phyloP scores from a whole-genome alignment of 2,888 invertebrate genomes.

The Mamestra brassicae region DNA sequence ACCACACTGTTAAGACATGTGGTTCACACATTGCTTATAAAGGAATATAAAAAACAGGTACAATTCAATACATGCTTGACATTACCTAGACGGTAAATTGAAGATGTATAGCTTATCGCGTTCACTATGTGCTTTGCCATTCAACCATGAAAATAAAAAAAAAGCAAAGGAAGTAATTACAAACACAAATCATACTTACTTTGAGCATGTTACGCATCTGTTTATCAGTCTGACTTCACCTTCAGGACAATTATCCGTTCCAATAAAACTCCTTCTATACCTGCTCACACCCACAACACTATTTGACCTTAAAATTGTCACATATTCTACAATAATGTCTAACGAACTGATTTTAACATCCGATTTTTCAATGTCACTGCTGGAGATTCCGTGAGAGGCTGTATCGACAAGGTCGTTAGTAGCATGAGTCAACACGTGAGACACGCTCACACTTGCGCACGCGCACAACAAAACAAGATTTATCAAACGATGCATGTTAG shows the following conservation, averaged over 20 bases:
- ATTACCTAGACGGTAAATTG: no score
- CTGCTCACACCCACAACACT: constrained; percentile 3
- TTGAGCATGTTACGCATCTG: constrained; percentile 39
- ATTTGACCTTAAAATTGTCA: not conserved
- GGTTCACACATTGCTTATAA: no score
- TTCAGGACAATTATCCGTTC: constrained; percentile 14
- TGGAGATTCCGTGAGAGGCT: constrained; percentile 19
- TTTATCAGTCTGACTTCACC: constrained; percentile 8
- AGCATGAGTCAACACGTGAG: constrained; percentile 35
- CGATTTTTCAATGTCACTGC: not conserved
- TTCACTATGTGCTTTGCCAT: not conserved
- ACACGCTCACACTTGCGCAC: constrained; percentile 36
- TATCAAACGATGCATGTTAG: constrained; percentile 37
- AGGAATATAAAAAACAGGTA: no score
- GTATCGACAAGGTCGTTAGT: constrained; percentile 36
- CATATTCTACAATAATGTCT: not conserved
- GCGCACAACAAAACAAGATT: constrained; percentile 38
- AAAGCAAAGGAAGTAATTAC: not conserved
- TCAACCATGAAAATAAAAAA: no score
- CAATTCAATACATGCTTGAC: no score
- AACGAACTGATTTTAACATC: constrained; percentile 1
- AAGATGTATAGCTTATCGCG: no score
- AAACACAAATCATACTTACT: constrained; percentile 40
- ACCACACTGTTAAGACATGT: not conserved
- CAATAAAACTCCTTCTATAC: constrained; percentile 42